phyloP scores from a whole-genome alignment of 1,140 invertebrate genomes.

The Bombus impatiens region DNA sequence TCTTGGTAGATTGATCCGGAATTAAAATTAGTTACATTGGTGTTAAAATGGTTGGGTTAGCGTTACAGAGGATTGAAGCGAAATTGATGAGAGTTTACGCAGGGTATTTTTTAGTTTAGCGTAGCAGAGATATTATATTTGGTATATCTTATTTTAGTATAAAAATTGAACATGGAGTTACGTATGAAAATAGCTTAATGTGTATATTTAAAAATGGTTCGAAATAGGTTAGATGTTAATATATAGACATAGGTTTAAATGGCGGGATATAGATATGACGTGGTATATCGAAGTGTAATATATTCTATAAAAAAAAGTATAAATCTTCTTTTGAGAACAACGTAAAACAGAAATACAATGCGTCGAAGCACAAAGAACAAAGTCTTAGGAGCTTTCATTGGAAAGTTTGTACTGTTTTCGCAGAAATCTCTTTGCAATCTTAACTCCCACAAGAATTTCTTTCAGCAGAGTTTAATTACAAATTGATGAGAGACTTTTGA shows the following conservation, averaged over 20 bases:
- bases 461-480: neutral
- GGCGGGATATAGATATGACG: too few species aligned
- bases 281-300: too few species aligned
- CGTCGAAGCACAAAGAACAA: too few species aligned
- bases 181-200: neutral
- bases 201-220: too few species aligned
- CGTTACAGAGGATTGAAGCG: too few species aligned
- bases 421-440: neutral
- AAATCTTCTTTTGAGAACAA: neutral
- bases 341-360: too few species aligned
- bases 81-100: neutral
- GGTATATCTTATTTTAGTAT: neutral
- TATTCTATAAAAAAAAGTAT: neutral
- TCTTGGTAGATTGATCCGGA: neutral
- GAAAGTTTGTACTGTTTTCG: neutral
- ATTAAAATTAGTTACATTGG: conserved; percentile 1
- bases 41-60: too few species aligned
- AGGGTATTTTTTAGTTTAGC: neutral
- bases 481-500: neutral
- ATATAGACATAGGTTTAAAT: too few species aligned
- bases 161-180: neutral
- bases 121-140: too few species aligned
- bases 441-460: neutral
- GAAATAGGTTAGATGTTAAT: too few species aligned
- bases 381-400: neutral